phyloP scores from a whole-genome alignment of 2,113 vertebrate genomes.

The Otus sunia region DNA sequence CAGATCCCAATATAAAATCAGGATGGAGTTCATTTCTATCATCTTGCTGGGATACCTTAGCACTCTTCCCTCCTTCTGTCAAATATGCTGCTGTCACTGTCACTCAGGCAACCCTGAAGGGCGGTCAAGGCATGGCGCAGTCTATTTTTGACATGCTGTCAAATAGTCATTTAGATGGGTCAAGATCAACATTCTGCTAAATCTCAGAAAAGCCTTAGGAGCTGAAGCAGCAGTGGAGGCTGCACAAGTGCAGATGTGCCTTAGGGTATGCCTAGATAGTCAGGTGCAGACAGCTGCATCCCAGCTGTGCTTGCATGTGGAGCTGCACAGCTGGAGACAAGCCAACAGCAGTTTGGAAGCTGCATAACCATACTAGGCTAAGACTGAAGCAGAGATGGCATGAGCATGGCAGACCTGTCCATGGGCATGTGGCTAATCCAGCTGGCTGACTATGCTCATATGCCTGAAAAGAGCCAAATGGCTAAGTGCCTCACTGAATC shows the following conservation, averaged over 20 bases:
- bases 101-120: background rate
- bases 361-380: background rate
- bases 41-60: background rate
- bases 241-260: background rate
- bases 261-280: background rate
- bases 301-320: slow-evolving; percentile 1
- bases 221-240: background rate
- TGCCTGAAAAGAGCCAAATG: background rate
- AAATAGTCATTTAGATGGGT: background rate
- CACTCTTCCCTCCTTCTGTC: background rate
- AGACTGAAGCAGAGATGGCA: background rate
- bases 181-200: background rate
- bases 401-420: slow-evolving; percentile 7
- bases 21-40: background rate
- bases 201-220: background rate
- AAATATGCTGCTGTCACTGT: background rate
- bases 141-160: background rate
- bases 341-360: slow-evolving; percentile 13
- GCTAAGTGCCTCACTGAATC: background rate
- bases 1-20: background rate
- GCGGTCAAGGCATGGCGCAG: background rate
- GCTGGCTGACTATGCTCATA: background rate
- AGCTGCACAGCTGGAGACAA: background rate
- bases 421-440: slow-evolving; percentile 26
- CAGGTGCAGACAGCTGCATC: slow-evolving; percentile 40